phyloP scores from a whole-genome alignment of 2,888 invertebrate species.

The Sphecodes monilicornis region DNA sequence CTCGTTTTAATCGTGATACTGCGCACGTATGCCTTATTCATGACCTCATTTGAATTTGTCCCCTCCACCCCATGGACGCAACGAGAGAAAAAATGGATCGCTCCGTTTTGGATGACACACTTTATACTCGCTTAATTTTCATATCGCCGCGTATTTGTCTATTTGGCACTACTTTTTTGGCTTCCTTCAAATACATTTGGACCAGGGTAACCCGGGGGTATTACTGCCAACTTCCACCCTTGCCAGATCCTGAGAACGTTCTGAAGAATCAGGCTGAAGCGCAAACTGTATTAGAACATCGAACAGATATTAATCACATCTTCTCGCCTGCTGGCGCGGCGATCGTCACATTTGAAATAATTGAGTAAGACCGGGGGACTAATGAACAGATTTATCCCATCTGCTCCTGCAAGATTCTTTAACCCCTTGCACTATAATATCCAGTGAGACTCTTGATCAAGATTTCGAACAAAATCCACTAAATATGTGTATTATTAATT shows the following conservation, averaged over 20 bases:
- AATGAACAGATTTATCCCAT: slow-evolving; percentile 33
- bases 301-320: slow-evolving; percentile 49
- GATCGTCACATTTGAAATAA: slow-evolving; percentile 33
- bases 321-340: slow-evolving; percentile 6
- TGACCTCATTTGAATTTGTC: slow-evolving; percentile 26
- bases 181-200: slow-evolving; percentile 64
- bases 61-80: background rate
- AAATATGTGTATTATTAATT: background rate
- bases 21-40: background rate
- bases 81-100: slow-evolving; percentile 11
- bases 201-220: slow-evolving; percentile 36
- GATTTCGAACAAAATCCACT: background rate
- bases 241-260: slow-evolving; percentile 54
- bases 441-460: background rate
- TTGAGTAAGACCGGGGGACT: slow-evolving; percentile 11
- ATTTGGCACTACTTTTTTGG: slow-evolving; percentile 67
- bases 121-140: slow-evolving; percentile 62
- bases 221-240: slow-evolving; percentile 60
- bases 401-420: slow-evolving; percentile 12
- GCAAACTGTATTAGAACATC: slow-evolving; percentile 50
- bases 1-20: background rate
- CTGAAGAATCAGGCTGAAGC: slow-evolving; percentile 53
- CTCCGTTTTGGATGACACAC: slow-evolving; percentile 58
- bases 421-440: background rate
- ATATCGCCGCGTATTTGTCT: slow-evolving; percentile 57